Base-by-base conservation (phyloP, 2,797 vertebrate species). In the Garrulus glandarius region DNA sequence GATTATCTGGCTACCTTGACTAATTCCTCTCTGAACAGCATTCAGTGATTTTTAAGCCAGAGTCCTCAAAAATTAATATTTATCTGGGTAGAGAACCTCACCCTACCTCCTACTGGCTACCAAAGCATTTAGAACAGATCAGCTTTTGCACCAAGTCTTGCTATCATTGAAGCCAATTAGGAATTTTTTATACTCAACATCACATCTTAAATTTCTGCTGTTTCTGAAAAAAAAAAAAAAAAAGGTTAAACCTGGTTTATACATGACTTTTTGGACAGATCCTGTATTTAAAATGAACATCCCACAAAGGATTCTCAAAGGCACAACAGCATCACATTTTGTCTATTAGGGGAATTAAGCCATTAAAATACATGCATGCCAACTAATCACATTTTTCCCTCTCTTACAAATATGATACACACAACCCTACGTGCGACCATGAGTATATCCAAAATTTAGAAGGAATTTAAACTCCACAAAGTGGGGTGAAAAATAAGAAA, bases 391-490 rank as follows among this genome's bases (percentile, higher is more conserved):
- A 5, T 34, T 77, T 86, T 76, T 13, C 37, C 29, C 27, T 29
- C 5, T n/a, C 32, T 78, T 80, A 56, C 11, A 49, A 26, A 27
- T 29, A 9, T 16, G 52, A 85, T 27, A 69, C 13, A 44, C 8
- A 46, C 30, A 78, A 67, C 3, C 15, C 3, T 43, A 59, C 77
- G 9, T 5, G 14, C 9, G 5, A 43, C 9, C 19, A 32, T 0
- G 0, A 78, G 11, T 15, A 41, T 3, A 83, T 32, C 3, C 9
- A 67, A 75, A 67, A 32, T 23, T n/a, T 5, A 68, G 9, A 59
- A 68, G 7, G 10, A 60, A 53, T 63, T 80, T 41, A 23, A 67
- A 49, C 15, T n/a, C 22, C 22, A 44, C 12, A 30, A 80, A 79
- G 12, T 8, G 2, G 23, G 29, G 13, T 5, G 5, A 36, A 71